These are phyloP conservation scores for Nasua narica DNA, from an alignment of 2,797 vertebrate genomes.

Conservation along the genomic window DNA sequence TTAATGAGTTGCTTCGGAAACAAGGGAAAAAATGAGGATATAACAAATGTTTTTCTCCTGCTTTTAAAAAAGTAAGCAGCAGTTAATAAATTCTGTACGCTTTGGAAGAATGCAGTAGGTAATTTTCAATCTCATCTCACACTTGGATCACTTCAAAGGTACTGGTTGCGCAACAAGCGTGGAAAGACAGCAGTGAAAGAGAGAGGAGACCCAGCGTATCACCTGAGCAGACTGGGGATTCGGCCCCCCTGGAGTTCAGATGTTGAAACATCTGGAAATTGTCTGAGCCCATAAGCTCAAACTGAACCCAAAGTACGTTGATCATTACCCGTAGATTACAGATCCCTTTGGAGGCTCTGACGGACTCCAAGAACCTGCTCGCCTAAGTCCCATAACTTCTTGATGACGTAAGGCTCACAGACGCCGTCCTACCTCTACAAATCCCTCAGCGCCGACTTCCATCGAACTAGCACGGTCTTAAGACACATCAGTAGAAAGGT, in stretches of 20 bases:
- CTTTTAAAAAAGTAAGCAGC: neutral
- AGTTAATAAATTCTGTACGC: neutral
- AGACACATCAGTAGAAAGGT: neutral
- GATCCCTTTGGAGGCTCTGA: neutral
- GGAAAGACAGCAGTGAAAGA: neutral
- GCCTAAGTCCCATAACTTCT: rapidly evolving
- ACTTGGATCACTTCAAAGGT: neutral
- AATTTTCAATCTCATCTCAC: neutral
- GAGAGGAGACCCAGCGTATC: rapidly evolving
- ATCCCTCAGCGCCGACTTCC: rapidly evolving
- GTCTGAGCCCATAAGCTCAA: neutral
- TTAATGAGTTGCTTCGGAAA: neutral
- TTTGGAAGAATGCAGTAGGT: neutral
- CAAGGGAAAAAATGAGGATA: neutral
- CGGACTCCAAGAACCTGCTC: neutral
- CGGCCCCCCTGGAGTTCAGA: neutral
- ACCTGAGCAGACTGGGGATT: rapidly evolving
- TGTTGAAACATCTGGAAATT: neutral
- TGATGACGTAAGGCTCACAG: neutral
- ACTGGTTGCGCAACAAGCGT: neutral
- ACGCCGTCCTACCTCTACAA: neutral
- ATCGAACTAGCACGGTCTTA: too few relatives aligned
- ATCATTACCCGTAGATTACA: neutral
- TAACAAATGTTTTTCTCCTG: neutral
- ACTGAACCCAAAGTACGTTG: neutral